A percentile compares a stretch with the other conserved stretches of the same genome.
Evolutionary conservation across 2,888 invertebrate genomes (phyloP).

Genomic region (Cheilosia variabilis): DNA sequence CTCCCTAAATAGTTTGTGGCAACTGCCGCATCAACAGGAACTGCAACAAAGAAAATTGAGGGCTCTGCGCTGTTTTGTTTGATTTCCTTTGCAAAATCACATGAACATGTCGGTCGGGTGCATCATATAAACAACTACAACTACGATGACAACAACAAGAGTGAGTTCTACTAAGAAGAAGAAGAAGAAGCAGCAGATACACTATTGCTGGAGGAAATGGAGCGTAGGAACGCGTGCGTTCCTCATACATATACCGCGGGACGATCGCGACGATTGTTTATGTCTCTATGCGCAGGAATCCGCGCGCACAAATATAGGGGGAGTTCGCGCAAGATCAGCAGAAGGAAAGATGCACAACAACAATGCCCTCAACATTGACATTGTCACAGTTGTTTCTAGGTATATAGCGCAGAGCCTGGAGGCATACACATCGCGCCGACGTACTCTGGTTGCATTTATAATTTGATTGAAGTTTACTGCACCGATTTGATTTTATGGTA

Average conservation of each 20-base stretch:
- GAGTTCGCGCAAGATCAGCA: constrained; percentile 12
- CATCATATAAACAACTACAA: constrained; percentile 33
- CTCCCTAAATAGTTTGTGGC: constrained; percentile 53
- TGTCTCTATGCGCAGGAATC: constrained; percentile 42
- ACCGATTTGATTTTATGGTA: constrained; percentile 71
- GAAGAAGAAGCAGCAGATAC: background rate
- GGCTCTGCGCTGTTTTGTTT: constrained; percentile 1
- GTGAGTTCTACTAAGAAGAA: constrained; percentile 21
- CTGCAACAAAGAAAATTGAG: constrained; percentile 68
- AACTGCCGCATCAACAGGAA: constrained; percentile 29
- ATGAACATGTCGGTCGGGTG: constrained; percentile 42
- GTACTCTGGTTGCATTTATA: constrained; percentile 70
- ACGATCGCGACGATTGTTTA: constrained; percentile 59
- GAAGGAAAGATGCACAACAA: constrained; percentile 43
- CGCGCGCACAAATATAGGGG: constrained; percentile 40
- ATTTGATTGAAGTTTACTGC: constrained; percentile 73
- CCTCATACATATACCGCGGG: constrained; percentile 19
- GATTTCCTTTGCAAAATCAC: constrained; percentile 17
- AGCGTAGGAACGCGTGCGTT: constrained; percentile 57
- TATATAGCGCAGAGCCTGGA: constrained; percentile 22
- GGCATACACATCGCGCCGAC: background rate
- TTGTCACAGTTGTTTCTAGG: constrained; percentile 65
- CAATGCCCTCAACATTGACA: constrained; percentile 70
- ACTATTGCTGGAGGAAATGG: constrained; percentile 49
- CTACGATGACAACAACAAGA: constrained; percentile 13